Evolutionary conservation across 2,797 vertebrate species (phyloP).

Genomic region (Cossypha dichroa): DNA sequence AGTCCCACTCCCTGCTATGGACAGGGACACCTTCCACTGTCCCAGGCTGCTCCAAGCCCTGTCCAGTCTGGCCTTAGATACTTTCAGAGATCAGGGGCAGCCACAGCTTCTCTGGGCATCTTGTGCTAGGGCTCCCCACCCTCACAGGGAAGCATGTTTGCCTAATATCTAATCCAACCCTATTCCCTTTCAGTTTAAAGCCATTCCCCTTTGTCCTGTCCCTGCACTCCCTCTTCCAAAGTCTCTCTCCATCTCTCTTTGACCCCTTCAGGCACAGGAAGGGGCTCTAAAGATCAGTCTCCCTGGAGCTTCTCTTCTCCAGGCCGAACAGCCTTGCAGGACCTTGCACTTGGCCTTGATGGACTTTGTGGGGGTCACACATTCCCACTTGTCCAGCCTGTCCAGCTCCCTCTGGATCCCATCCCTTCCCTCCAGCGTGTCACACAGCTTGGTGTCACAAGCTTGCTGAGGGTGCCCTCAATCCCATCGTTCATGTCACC

Average conservation of each 20-base stretch:
- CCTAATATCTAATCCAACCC: background rate
- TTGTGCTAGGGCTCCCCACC: background rate
- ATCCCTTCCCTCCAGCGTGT: background rate
- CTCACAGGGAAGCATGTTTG: background rate
- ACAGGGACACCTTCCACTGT: background rate
- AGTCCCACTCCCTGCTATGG: no score
- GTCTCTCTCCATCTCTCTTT: background rate
- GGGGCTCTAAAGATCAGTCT: background rate
- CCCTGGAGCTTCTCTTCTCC: background rate
- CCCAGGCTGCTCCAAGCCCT: background rate
- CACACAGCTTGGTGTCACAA: background rate
- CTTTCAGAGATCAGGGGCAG: background rate
- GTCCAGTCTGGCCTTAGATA: background rate
- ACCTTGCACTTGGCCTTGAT: background rate
- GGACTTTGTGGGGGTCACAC: background rate
- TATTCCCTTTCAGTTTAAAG: background rate
- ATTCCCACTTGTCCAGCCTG: background rate
- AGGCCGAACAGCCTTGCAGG: background rate
- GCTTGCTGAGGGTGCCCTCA: background rate
- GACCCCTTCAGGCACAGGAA: background rate
- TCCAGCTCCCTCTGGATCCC: background rate
- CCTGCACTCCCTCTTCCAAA: rapidly evolving
- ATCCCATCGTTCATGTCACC: background rate
- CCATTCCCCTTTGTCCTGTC: background rate
- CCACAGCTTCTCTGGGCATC: background rate